Base-by-base conservation (phyloP, 2,888 invertebrate species). In the Harmothoe impar region DNA sequence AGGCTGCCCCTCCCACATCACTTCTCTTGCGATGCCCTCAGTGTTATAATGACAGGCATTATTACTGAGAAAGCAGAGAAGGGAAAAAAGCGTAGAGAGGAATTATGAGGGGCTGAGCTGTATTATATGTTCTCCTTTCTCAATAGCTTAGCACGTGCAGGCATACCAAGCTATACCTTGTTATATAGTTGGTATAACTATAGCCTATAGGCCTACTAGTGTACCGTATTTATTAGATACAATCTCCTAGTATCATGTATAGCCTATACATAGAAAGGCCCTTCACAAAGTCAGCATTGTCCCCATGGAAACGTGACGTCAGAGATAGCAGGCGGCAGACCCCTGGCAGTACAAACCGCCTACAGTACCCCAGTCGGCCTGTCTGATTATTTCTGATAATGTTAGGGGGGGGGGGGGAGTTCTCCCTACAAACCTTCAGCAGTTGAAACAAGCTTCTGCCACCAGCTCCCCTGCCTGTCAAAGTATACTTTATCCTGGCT, bases 221-320 rank as follows among this genome's bases (percentile, higher is more conserved):
- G n/a, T n/a, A n/a, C n/a, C n/a, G n/a, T 43, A 43, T 10, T 10
- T 43, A 10, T 43, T 7, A 43, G 43, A 43, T 43, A 43, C 43
- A 43, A 43, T 43, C 10, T 3, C 43, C 43, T 43, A 7, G 43
- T 43, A 10, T 10, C 10, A 10, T 43, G 43, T 43, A 43, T 43
- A 43, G 3, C 3, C 5, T 7, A 43, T 43, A 43, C 3, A 43
- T 43, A 72, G 29, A 68, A 23, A 17, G 68, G n/a, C 68, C n/a
- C 15, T 29, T 29, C 7, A 29, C 72, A 29, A 72, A 1, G 72
- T 72, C 72, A 72, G 0, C 15, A 15, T 23, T 25, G 72, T 72
- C 25, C 5, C 72, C 72, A 72, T 72, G 72, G 72, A 29, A 72
- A 72, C 72, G 29, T 72, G 72, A 72, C 72, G 72, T 72, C 72